Evolutionary conservation across 2,113 vertebrate genomes (phyloP), one percentile per base, ranked within the genome.

Genomic region (Bubo scandiacus): DNA sequence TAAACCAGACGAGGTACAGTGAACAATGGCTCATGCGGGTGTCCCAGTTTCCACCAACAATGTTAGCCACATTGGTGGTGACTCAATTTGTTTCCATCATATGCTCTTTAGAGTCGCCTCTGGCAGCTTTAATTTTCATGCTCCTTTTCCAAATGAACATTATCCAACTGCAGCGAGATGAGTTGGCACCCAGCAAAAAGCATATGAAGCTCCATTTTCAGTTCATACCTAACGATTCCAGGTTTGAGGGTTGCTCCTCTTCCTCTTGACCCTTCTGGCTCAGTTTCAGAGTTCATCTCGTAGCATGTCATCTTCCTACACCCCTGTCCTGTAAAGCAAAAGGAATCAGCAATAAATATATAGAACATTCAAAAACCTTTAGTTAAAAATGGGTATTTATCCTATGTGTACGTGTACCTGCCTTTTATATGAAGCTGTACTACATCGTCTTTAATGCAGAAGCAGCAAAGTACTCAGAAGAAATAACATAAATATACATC

Each of bases 11-110:
- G 94, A 97, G 97, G 95, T 94, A 58, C 95, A 51, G 81, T 2
- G 12, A 96, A 95, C 95, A 96, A 96, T 96, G 91, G 92, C 91
- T 96, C 94, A 42, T 1, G 77, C 4, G 78, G 92, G 89, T 90
- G 94, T 92, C 96, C 95, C 94, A 96, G 88, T 88, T 97, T 95
- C 94, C 94, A 97, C 94, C 91, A 94, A 92, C 91, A 96, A 77
- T 88, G 94, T 94, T 71, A 91, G 89, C 93, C 93, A 80, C 89
- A 66, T 40, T 92, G 63, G 23, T 88, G 78, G 84, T 95, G 94
- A 97, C 91, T 95, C 95, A 67, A 55, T 96, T 94, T 96, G 84
- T 96, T 97, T 88, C 92, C 96, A 94, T 95, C 95, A 52, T 67
- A 62, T 18, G 84, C 89, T 92, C 74, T 83, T 92, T 22, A 32